Evolutionary conservation across 2,113 vertebrate genomes (phyloP).

Genomic region (Panthera leo): DNA sequence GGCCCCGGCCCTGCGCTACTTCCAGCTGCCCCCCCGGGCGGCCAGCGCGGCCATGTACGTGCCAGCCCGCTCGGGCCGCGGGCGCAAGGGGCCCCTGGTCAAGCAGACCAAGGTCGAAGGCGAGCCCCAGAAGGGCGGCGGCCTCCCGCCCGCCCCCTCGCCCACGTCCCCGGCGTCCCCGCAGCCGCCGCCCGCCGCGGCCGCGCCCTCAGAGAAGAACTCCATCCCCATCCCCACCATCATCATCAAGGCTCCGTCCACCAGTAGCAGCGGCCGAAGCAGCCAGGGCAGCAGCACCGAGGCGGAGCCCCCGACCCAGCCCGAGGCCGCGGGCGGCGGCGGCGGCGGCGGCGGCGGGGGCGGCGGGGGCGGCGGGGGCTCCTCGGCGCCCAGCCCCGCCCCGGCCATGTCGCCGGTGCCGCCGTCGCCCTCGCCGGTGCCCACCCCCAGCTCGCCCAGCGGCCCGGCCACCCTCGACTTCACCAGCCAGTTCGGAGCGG

Average conservation of each 20-base stretch:
- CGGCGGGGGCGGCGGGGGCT: constrained; percentile 7
- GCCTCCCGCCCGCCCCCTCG: constrained; percentile 63
- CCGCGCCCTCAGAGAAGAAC: constrained; percentile 90
- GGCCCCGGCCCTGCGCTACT: constrained; percentile 81
- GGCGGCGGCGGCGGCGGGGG: neutral
- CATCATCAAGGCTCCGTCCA: constrained; percentile 95
- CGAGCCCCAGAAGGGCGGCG: constrained; percentile 80
- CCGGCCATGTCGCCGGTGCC: constrained; percentile 88
- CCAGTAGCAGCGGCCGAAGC: constrained; percentile 95
- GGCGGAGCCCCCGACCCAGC: constrained; percentile 83
- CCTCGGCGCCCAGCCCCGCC: constrained; percentile 73
- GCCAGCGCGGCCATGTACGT: constrained; percentile 85
- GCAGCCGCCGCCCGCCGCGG: constrained; percentile 66
- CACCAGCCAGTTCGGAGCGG: constrained; percentile 95
- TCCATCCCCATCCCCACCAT: constrained; percentile 96
- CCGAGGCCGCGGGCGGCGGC: constrained; percentile 77
- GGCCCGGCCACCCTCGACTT: constrained; percentile 88
- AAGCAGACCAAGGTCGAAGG: constrained; percentile 95
- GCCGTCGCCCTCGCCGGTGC: constrained; percentile 84
- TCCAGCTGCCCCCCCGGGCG: constrained; percentile 81
- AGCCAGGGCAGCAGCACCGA: constrained; percentile 96
- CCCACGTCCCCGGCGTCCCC: constrained; percentile 63
- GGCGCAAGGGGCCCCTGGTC: constrained; percentile 91
- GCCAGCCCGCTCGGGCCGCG: constrained; percentile 85
- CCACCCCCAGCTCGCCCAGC: constrained; percentile 82